A percentile compares a stretch with the other conserved stretches of the same genome.
Conservation (phyloP, 2,113 vertebrate species). For the Paracanthobrama guichenoti region DNA sequence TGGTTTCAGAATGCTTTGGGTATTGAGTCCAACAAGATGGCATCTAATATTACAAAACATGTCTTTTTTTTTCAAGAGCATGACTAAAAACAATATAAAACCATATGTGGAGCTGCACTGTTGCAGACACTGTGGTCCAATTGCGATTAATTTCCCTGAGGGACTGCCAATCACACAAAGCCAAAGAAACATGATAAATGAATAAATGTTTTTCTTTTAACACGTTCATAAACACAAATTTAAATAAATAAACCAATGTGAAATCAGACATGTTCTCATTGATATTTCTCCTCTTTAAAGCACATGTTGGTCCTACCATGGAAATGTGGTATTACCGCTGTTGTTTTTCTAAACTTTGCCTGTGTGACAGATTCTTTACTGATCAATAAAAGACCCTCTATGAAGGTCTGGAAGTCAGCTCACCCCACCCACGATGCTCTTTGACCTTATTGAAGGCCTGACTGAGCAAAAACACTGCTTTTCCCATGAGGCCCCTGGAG, state of each 20-base stretch:
- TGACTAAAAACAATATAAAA: slow-evolving; percentile 47
- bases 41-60: slow-evolving; percentile 56
- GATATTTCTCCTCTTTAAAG: slow-evolving; percentile 3
- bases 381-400: slow-evolving; percentile 64
- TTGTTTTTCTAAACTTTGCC: slow-evolving; percentile 58
- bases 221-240: not conserved
- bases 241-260: not conserved
- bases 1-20: slow-evolving; percentile 53
- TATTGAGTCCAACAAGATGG: slow-evolving; percentile 59
- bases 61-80: slow-evolving; percentile 44
- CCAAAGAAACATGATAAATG: not conserved
- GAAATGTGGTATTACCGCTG: not conserved
- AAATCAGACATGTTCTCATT: not conserved
- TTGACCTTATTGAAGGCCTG: slow-evolving; percentile 83
- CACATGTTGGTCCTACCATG: not conserved
- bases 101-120: slow-evolving; percentile 12
- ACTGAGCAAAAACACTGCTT: slow-evolving; percentile 83
- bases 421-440: slow-evolving; percentile 74
- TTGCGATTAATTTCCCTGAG: not conserved
- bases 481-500: slow-evolving; percentile 69
- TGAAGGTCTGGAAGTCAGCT: slow-evolving; percentile 73
- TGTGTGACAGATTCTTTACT: slow-evolving; percentile 53
- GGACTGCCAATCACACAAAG: not conserved
- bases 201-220: not conserved
- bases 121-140: not conserved